Percentiles rank a stretch among this genome's conserved stretches.
These are phyloP conservation scores for Drosophila teissieri DNA, from an alignment of 1,140 invertebrate species.

Conservation along the genomic window DNA sequence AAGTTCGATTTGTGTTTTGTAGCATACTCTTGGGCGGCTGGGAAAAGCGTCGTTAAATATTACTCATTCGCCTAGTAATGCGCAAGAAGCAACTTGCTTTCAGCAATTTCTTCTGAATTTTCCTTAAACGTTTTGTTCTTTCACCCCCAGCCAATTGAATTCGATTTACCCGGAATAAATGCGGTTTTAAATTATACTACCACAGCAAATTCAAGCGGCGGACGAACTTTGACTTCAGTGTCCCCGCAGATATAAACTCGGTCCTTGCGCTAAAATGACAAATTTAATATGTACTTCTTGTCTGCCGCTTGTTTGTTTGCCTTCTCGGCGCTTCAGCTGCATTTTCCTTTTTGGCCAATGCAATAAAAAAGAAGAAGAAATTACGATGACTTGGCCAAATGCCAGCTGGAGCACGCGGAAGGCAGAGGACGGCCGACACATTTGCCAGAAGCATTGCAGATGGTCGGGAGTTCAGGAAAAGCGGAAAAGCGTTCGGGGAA, in stretches of 20 bases:
- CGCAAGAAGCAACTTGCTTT: too few relatives aligned
- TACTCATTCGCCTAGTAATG: not conserved
- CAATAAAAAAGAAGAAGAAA: slow-evolving; percentile 28
- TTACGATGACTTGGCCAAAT: slow-evolving; percentile 55
- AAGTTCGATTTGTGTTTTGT: too few relatives aligned
- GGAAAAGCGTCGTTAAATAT: not conserved
- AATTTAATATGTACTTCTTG: slow-evolving; percentile 75
- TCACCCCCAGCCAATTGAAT: not conserved
- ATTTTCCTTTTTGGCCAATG: slow-evolving; percentile 49
- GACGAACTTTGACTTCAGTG: slow-evolving; percentile 37
- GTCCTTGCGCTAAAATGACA: slow-evolving; percentile 67
- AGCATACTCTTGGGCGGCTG: not conserved
- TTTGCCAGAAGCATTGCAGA: slow-evolving; percentile 52
- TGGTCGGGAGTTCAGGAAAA: slow-evolving; percentile 14
- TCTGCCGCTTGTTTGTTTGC: slow-evolving; percentile 63
- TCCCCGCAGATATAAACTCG: slow-evolving; percentile 23
- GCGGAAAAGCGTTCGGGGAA: not conserved
- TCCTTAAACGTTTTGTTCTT: slow-evolving; percentile 3
- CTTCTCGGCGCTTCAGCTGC: slow-evolving; percentile 56
- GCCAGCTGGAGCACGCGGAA: slow-evolving; percentile 48
- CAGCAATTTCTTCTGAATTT: not conserved
- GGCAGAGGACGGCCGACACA: slow-evolving; percentile 45
- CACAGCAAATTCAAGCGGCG: slow-evolving; percentile 5
- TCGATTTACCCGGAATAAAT: slow-evolving; percentile 20
- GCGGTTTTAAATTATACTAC: slow-evolving; percentile 41